Percentiles rank a stretch among this genome's conserved stretches.
Evolutionary conservation across 1,140 invertebrate genomes (phyloP).

Genomic region (Ceratina japonica): DNA sequence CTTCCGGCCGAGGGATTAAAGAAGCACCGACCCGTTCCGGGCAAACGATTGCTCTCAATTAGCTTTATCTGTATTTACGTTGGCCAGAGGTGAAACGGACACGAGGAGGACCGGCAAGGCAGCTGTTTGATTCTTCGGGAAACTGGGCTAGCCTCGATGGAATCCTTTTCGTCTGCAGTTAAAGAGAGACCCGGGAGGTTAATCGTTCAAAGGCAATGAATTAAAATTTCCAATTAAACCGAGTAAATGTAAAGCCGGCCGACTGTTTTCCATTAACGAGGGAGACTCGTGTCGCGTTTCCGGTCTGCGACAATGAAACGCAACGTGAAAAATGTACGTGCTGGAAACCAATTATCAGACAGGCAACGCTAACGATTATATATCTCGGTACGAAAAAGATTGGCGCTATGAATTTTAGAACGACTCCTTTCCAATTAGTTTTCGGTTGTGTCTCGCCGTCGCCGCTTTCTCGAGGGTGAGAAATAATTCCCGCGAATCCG

Average conservation of each 20-base stretch:
- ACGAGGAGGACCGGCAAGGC: not conserved
- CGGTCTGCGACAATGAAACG: not conserved
- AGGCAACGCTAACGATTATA: too few species aligned
- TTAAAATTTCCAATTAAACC: constrained; percentile 31
- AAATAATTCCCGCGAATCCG: constrained; percentile 22
- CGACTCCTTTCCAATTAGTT: constrained; percentile 39
- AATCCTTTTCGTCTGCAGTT: not conserved
- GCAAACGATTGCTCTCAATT: constrained; percentile 63
- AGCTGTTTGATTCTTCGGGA: constrained; percentile 15
- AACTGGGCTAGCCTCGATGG: not conserved
- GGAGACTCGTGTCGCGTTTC: not conserved
- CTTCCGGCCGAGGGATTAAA: constrained; percentile 37
- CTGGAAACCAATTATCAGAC: too few species aligned
- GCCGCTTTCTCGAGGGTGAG: not conserved
- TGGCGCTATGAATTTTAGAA: constrained; percentile 1
- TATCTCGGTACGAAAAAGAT: too few species aligned
- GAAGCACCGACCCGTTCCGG: constrained; percentile 8
- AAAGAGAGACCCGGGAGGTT: not conserved
- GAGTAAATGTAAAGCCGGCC: not conserved
- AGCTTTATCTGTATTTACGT: constrained; percentile 67
- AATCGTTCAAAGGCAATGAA: not conserved
- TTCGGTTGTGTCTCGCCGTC: constrained; percentile 22
- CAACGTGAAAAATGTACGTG: not conserved
- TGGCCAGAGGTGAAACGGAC: constrained; percentile 16
- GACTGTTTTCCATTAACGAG: too few species aligned